A percentile compares a stretch with the other conserved stretches of the same genome.
These are phyloP conservation scores for Ovis canadensis DNA, from an alignment of 2,113 vertebrate species.

Conservation along the genomic window DNA sequence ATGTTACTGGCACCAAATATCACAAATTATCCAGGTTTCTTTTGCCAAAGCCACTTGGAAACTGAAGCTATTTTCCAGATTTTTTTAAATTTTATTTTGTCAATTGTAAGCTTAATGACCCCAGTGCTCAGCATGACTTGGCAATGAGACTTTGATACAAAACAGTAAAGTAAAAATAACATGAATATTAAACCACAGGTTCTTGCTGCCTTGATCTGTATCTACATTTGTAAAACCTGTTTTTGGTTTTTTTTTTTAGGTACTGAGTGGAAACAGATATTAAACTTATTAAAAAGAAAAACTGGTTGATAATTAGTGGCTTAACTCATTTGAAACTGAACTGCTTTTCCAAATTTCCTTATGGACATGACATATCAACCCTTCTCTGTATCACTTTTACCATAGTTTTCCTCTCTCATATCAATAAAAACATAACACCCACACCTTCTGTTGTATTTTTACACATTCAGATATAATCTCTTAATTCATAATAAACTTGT, in stretches of 20 bases:
- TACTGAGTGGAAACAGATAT: neutral
- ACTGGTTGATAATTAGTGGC: neutral
- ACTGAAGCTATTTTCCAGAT: constrained; percentile 18
- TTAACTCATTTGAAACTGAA: neutral
- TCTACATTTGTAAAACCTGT: neutral
- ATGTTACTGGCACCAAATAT: constrained; percentile 48
- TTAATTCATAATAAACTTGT: neutral
- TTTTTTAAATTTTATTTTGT: constrained; percentile 5
- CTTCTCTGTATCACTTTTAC: neutral
- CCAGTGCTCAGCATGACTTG: constrained; percentile 26
- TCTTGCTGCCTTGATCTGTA: neutral
- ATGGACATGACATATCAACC: neutral
- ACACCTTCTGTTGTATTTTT: neutral
- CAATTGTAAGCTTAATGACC: constrained; percentile 40
- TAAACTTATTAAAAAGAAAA: neutral
- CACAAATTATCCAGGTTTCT: neutral
- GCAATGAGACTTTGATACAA: constrained; percentile 29
- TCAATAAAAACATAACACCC: neutral
- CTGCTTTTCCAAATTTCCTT: neutral
- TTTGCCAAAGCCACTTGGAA: constrained; percentile 53
- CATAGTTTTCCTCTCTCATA: neutral
- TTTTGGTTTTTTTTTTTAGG: neutral
- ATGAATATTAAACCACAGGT: constrained; percentile 16
- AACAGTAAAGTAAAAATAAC: constrained; percentile 46
- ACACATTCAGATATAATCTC: neutral